Evolutionary conservation across 92 coral and sea anemone genomes (phyloP).

Genomic region (Desmophyllum pertusum): DNA sequence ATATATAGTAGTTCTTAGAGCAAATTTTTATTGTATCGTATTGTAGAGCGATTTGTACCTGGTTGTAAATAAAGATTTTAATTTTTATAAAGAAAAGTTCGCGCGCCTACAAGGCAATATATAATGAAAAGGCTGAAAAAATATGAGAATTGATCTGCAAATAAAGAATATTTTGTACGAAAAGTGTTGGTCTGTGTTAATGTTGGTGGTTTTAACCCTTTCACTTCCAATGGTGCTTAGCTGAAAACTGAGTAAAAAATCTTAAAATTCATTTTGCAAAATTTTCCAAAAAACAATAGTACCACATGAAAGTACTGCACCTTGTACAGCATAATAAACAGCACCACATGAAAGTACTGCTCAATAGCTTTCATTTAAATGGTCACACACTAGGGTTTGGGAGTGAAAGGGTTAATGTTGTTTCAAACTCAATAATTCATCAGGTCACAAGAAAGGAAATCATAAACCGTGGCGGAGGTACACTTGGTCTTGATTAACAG

Average conservation of each 20-base stretch:
- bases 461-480: too few species aligned
- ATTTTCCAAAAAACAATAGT: too few species aligned
- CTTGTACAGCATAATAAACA: too few species aligned
- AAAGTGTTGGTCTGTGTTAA: neutral
- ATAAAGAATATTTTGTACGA: conserved; percentile 69
- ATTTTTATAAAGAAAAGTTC: conserved; percentile 68
- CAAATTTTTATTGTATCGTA: conserved; percentile 47
- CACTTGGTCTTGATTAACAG: too few species aligned
- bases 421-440: too few species aligned
- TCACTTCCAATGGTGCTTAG: too few species aligned
- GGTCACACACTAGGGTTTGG: too few species aligned
- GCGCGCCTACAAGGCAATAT: conserved; percentile 67
- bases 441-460: too few species aligned
- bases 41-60: conserved; percentile 72
- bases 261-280: too few species aligned
- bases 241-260: too few species aligned
- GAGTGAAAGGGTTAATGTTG: too few species aligned
- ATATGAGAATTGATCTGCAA: conserved; percentile 57
- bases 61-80: conserved; percentile 78
- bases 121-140: conserved; percentile 51
- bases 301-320: too few species aligned
- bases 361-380: neutral
- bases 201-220: neutral
- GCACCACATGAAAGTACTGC: neutral
- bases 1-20: conserved; percentile 19